A percentile compares a stretch with the other conserved stretches of the same genome.
These are phyloP conservation scores for Sinopyrophorus schimmeli DNA, from an alignment of 2,888 invertebrate species.

Conservation along the genomic window DNA sequence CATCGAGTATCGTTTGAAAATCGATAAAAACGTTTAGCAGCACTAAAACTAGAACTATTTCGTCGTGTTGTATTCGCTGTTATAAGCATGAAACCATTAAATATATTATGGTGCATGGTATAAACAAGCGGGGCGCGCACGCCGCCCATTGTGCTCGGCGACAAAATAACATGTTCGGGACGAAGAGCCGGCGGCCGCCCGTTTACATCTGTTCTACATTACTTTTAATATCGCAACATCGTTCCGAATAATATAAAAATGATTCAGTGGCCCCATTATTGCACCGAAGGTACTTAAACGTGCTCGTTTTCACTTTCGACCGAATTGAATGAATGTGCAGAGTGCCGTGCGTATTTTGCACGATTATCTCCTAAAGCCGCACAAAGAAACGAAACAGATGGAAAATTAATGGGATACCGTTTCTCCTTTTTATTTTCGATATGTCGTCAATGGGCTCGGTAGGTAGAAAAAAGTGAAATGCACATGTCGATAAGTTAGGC, in stretches of 20 bases:
- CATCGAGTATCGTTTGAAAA: constrained; percentile 3
- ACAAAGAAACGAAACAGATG: too few species aligned
- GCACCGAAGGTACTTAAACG: constrained; percentile 14
- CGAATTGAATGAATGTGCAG: constrained; percentile 20
- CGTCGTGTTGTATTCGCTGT: constrained; percentile 19
- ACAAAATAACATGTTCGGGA: constrained; percentile 28
- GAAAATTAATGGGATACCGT: too few species aligned
- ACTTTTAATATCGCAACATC: constrained; percentile 28
- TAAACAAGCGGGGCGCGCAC: constrained; percentile 23
- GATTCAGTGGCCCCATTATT: constrained; percentile 27
- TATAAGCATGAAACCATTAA: constrained; percentile 26
- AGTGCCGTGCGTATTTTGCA: too few species aligned
- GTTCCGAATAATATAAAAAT: constrained; percentile 28
- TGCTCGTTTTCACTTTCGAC: constrained; percentile 27
- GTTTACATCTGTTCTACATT: constrained; percentile 32
- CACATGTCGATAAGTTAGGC: constrained; percentile 29
- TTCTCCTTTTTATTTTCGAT: too few species aligned
- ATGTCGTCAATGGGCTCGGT: too few species aligned
- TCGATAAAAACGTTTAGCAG: constrained; percentile 10
- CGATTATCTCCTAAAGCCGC: too few species aligned
- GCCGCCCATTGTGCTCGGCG: constrained; percentile 22
- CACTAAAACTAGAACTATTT: constrained; percentile 19
- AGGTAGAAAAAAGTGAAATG: too few species aligned
- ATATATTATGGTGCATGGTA: constrained; percentile 25
- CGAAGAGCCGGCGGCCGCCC: constrained; percentile 26